Percentiles rank a stretch among this genome's conserved stretches.
These are phyloP conservation scores for Oophaga pumilio DNA, from an alignment of 2,113 vertebrate genomes.

Conservation along the genomic window DNA sequence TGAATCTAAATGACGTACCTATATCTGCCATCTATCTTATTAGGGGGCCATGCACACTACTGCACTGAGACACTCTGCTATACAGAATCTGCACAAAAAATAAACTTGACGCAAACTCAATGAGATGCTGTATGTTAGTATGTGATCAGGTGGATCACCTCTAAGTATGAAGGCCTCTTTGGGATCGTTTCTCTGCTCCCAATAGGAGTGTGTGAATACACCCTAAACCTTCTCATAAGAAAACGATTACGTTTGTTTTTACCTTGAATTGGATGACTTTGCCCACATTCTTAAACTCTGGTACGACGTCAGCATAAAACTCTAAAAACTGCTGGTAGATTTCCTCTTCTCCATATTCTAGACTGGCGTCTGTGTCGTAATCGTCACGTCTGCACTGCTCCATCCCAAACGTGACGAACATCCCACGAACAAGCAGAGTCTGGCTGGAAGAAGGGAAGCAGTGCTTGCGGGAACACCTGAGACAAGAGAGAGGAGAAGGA, in stretches of 20 bases:
- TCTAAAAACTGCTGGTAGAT: constrained; percentile 92
- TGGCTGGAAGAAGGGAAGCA: constrained; percentile 81
- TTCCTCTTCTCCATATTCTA: constrained; percentile 95
- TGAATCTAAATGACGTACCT: no score
- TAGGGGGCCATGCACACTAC: no score
- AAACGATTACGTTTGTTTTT: neutral
- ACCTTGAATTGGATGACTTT: constrained; percentile 98
- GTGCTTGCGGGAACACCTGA: constrained; percentile 93
- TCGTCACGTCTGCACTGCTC: constrained; percentile 90
- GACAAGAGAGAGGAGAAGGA: neutral
- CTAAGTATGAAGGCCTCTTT: no score
- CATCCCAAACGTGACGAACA: constrained; percentile 96
- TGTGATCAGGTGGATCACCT: no score
- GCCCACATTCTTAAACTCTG: constrained; percentile 88
- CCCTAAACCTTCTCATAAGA: no score
- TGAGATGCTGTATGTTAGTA: no score
- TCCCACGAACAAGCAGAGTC: constrained; percentile 87
- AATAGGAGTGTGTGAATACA: no score
- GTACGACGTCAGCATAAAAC: constrained; percentile 92
- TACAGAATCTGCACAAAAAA: no score
- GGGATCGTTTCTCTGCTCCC: no score
- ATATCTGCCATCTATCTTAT: no score
- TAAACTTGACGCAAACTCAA: no score
- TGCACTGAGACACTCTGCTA: no score
- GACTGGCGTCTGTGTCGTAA: constrained; percentile 88